Evolutionary conservation across 2,797 vertebrate species (phyloP), one percentile per base, ranked within the genome.

Genomic region (Numenius phaeopus): DNA sequence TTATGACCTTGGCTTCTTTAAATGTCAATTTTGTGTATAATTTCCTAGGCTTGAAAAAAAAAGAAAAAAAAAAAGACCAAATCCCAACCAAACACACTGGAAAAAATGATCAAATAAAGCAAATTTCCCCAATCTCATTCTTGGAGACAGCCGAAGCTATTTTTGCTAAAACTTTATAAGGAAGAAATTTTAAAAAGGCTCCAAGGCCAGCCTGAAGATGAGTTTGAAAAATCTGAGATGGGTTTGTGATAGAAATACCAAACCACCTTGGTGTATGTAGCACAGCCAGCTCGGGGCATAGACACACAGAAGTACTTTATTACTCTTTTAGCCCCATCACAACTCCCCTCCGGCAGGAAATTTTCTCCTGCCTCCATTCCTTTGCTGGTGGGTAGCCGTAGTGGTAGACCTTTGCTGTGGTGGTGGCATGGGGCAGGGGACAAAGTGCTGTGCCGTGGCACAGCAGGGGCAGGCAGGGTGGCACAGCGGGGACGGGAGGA

Each of bases 1-100:
- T 95, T 82, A 65, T 71, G 11, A 55, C 52, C 58, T 83, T 89
- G 62, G 40, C 82, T 90, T 90, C 70, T 89, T 92, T 80, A 93
- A 89, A 71, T 77, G 55, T 95, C 55, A 73, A 2, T 94, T 93
- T 82, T 81, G 32, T 73, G 8, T 77, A 24, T 89, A 24, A 93
- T 94, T 93, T 90, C 77, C 77, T 70, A 66, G 22, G 14, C 30
- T 95, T 70, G 16, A 44, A 57, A 54, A 52, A 39, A 15, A 37
- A 64, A 58, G 26, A 39, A 44, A 14, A 32, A 34, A 23, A 58
- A 59, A 39, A 40, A 40, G 18, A 44, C 22, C 22, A 78, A 91
- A 32, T 18, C 14, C 30, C 52, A 65, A 58, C 15, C 21, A n/a
- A 88, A 65, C 16, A 58, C n/a, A 61, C 14, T 12, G 17, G 61